These are phyloP conservation scores for Nannospalax galili DNA, from an alignment of 2,113 vertebrate genomes.

Conservation along the genomic window DNA sequence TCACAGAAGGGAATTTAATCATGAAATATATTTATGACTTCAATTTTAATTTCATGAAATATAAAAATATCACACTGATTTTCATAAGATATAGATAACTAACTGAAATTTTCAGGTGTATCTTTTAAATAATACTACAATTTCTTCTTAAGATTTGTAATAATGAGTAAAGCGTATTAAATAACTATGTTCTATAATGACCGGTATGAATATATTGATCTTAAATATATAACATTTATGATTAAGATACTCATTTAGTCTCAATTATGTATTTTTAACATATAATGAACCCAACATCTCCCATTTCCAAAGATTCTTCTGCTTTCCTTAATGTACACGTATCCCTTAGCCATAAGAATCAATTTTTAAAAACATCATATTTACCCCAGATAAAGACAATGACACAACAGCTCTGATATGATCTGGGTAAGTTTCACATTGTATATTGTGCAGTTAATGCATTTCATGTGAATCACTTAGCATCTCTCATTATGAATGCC, in stretches of 20 bases:
- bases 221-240: slow-evolving; percentile 35
- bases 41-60: slow-evolving; percentile 18
- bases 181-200: background rate
- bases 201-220: background rate
- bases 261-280: background rate
- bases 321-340: background rate
- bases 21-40: background rate
- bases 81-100: slow-evolving; percentile 10
- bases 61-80: background rate
- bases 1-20: background rate
- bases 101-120: background rate
- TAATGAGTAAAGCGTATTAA: slow-evolving; percentile 34
- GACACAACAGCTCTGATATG: background rate
- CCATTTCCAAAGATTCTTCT: slow-evolving; percentile 23
- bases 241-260: background rate
- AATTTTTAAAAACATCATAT: background rate
- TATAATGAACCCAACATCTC: slow-evolving; percentile 3
- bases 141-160: slow-evolving; percentile 27
- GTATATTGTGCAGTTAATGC: background rate
- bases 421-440: slow-evolving; percentile 53
- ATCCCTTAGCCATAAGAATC: background rate
- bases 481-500: background rate
- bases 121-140: background rate
- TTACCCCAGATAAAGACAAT: background rate
- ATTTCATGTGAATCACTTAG: background rate